These are phyloP conservation scores for Hipposideros armiger DNA, from an alignment of 2,113 vertebrate genomes.

Conservation along the genomic window DNA sequence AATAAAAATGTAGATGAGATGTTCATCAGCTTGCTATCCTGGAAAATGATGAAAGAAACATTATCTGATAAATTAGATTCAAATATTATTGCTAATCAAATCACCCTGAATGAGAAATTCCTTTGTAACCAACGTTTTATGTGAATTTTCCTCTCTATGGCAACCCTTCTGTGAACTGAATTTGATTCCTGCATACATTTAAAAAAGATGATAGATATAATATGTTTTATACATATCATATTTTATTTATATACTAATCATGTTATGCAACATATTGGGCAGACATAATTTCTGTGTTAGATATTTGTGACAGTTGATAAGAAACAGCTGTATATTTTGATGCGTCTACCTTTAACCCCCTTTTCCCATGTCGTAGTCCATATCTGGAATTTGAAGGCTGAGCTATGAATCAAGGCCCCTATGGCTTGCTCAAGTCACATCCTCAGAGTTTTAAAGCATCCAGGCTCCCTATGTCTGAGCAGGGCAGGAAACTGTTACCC, in stretches of 20 bases:
- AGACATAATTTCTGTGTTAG: not conserved
- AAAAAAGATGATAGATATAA: not conserved
- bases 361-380: not conserved
- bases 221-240: not conserved
- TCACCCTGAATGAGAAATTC: slow-evolving; percentile 65
- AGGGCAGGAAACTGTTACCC: not conserved
- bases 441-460: not conserved
- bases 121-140: slow-evolving; percentile 37
- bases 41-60: slow-evolving; percentile 70
- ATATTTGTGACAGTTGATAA: not conserved
- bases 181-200: not conserved
- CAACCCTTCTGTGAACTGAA: not conserved
- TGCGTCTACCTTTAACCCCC: not conserved
- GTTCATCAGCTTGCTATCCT: slow-evolving; percentile 61
- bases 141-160: slow-evolving; percentile 6
- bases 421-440: not conserved
- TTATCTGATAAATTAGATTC: slow-evolving; percentile 75
- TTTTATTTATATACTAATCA: not conserved
- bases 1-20: slow-evolving; percentile 78
- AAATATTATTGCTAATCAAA: slow-evolving; percentile 75
- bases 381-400: not conserved
- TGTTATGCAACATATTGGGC: not conserved
- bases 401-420: not conserved
- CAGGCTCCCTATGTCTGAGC: not conserved
- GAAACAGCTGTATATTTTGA: not conserved